A percentile compares a stretch with the other conserved stretches of the same genome.
These are phyloP conservation scores for Gobiocypris rarus DNA, from an alignment of 2,113 vertebrate species.

Conservation along the genomic window DNA sequence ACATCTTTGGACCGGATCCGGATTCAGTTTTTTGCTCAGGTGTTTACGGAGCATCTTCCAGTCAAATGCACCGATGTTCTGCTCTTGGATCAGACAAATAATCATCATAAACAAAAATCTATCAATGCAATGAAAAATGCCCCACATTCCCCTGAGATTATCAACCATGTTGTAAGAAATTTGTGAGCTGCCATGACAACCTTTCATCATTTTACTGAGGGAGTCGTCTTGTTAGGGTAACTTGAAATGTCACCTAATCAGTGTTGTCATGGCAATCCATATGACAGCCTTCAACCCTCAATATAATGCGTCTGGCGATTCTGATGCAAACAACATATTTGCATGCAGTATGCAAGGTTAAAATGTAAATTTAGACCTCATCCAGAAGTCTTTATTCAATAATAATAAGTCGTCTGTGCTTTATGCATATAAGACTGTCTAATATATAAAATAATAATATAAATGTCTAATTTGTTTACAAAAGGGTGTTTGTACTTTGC, in stretches of 20 bases:
- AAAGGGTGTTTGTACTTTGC: not conserved
- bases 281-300: not conserved
- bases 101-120: not conserved
- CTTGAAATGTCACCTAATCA: slow-evolving; percentile 15
- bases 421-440: too few species aligned
- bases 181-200: not conserved
- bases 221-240: not conserved
- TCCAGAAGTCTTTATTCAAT: not conserved
- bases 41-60: not conserved
- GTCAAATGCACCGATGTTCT: not conserved
- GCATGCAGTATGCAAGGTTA: not conserved
- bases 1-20: not conserved
- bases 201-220: not conserved
- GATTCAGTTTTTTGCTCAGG: not conserved
- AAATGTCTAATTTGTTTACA: too few species aligned
- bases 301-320: not conserved
- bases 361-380: not conserved
- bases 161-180: not conserved
- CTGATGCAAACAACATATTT: not conserved
- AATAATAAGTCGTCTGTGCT: too few species aligned
- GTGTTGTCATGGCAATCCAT: not conserved
- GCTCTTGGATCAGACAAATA: not conserved
- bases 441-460: too few species aligned
- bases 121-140: not conserved
- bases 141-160: not conserved